Conservation (phyloP, 2,888 invertebrate species). For the Boloria selene region DNA sequence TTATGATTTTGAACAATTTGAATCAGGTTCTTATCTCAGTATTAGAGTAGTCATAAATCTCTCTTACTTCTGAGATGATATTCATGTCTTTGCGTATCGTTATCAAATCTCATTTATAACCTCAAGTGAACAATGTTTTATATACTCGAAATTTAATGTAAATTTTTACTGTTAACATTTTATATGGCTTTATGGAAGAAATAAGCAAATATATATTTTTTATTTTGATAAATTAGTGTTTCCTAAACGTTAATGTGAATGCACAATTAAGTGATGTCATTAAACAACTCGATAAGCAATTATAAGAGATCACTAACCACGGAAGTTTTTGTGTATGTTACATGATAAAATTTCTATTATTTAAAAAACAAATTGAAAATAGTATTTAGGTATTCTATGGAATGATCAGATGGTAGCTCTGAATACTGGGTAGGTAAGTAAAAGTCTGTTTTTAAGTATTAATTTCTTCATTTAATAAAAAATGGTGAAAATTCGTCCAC, state of each 20-base stretch:
- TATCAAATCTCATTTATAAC: conserved; percentile 32
- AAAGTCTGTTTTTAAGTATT: too few relatives aligned
- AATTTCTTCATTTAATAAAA: too few relatives aligned
- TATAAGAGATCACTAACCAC: too few relatives aligned
- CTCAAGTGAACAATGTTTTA: conserved; percentile 21
- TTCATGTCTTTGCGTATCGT: conserved; percentile 19
- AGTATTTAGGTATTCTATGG: too few relatives aligned
- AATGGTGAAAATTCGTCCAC: too few relatives aligned
- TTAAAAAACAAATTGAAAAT: not conserved
- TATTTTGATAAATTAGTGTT: not conserved
- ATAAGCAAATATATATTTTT: not conserved
- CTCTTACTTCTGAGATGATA: conserved; percentile 23
- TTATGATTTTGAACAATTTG: conserved; percentile 25
- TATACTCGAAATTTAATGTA: not conserved
- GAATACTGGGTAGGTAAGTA: too few relatives aligned
- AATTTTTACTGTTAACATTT: not conserved
- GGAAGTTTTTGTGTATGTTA: too few relatives aligned
- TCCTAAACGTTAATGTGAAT: not conserved
- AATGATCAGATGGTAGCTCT: too few relatives aligned
- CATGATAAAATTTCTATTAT: too few relatives aligned
- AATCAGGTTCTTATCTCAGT: conserved; percentile 22
- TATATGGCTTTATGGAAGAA: not conserved
- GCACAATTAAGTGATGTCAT: not conserved
- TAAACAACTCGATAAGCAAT: too few relatives aligned
- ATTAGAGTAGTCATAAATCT: conserved; percentile 28